A percentile compares a stretch with the other conserved stretches of the same genome.
Evolutionary conservation across 2,888 invertebrate genomes (phyloP).

Genomic region (Ichneumon xanthorius): DNA sequence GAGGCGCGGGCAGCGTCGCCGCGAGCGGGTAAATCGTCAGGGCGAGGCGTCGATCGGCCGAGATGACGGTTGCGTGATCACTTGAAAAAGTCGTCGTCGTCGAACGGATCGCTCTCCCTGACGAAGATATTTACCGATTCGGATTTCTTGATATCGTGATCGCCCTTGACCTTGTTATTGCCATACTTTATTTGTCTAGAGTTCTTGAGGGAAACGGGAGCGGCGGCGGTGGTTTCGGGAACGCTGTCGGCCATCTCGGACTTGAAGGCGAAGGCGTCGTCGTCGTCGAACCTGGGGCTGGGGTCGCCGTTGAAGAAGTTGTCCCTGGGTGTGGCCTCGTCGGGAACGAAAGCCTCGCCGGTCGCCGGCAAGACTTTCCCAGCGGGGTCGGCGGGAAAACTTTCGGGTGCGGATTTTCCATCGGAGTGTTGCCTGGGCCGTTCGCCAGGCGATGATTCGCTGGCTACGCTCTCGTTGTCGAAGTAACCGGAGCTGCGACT

Average conservation of each 20-base stretch:
- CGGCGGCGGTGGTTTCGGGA: constrained; percentile 76
- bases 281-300: constrained; percentile 73
- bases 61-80: constrained; percentile 69
- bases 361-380: constrained; percentile 67
- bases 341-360: constrained; percentile 76
- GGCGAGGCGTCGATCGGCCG: constrained; percentile 18
- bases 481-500: constrained; percentile 81
- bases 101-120: constrained; percentile 94
- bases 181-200: constrained; percentile 84
- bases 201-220: constrained; percentile 76
- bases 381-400: constrained; percentile 73
- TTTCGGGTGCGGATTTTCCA: constrained; percentile 81
- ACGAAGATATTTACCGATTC: constrained; percentile 96
- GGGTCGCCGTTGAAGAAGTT: constrained; percentile 81
- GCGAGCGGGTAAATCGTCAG: constrained; percentile 18
- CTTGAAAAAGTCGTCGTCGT: constrained; percentile 94
- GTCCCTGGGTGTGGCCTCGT: constrained; percentile 76
- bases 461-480: constrained; percentile 87
- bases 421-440: constrained; percentile 76
- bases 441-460: constrained; percentile 77
- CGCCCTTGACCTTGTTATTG: constrained; percentile 84
- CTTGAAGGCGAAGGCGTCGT: constrained; percentile 80
- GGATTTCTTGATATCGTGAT: constrained; percentile 92
- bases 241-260: constrained; percentile 82
- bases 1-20: neutral